Evolutionary conservation across 2,113 vertebrate species (phyloP).

Genomic region (Circaetus cinerascens): DNA sequence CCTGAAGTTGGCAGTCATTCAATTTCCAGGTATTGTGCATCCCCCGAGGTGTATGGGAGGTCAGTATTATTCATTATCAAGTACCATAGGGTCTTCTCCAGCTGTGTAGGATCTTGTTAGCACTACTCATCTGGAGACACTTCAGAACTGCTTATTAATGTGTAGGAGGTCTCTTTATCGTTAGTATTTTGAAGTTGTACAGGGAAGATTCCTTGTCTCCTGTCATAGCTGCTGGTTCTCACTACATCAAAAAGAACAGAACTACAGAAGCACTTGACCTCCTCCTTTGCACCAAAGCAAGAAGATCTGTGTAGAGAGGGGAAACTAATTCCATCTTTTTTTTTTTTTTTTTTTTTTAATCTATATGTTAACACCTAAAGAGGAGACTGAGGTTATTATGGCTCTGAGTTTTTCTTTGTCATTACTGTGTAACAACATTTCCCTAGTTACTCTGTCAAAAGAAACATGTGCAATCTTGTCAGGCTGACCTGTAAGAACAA

Average conservation of each 20-base stretch:
- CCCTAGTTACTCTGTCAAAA: background rate
- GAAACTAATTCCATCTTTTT: background rate
- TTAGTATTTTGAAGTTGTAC: background rate
- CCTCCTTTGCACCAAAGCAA: background rate
- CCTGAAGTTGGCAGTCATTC: background rate
- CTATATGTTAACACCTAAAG: background rate
- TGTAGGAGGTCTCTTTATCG: background rate
- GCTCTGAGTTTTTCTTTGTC: background rate
- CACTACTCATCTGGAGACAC: background rate
- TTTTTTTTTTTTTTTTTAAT: background rate
- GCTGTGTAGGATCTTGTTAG: background rate
- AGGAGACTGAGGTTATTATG: background rate
- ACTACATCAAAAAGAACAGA: background rate
- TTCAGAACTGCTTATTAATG: background rate
- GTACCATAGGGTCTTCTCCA: background rate
- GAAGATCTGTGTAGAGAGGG: background rate
- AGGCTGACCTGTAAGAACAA: background rate
- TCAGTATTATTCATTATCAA: background rate
- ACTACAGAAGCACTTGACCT: background rate
- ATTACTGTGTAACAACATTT: background rate
- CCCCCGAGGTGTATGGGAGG: background rate
- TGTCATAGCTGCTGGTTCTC: background rate
- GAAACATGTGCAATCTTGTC: rapidly evolving
- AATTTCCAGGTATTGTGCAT: background rate
- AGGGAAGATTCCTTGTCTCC: background rate